Evolutionary conservation across 2,113 vertebrate genomes (phyloP).

Genomic region (Mobula birostris): DNA sequence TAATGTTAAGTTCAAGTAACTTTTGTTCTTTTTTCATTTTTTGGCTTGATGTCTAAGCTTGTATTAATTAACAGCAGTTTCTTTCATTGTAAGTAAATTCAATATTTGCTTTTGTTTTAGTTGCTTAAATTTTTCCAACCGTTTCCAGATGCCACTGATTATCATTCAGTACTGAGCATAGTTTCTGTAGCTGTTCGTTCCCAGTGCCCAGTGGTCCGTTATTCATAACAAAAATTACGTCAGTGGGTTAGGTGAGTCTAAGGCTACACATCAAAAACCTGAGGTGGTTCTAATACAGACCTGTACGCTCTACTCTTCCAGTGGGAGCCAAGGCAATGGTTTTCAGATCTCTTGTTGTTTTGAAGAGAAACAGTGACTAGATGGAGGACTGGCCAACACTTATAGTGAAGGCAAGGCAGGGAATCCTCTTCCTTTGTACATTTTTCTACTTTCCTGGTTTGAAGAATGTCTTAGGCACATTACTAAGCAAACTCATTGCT

Average conservation of each 20-base stretch:
- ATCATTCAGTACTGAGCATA: no score
- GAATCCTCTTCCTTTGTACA: not conserved
- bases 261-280: not conserved
- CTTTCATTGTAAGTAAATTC: no score
- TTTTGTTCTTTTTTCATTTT: no score
- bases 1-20: no score
- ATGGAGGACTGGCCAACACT: not conserved
- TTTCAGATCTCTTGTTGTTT: not conserved
- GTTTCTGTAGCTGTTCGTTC: no score
- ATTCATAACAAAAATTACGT: not conserved
- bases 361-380: not conserved
- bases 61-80: no score
- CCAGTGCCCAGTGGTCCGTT: no score
- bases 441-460: not conserved
- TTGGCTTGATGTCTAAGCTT: no score
- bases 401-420: not conserved
- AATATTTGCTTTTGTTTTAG: no score
- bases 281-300: not conserved
- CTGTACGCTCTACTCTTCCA: not conserved
- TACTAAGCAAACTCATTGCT: not conserved
- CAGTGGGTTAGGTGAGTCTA: not conserved
- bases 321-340: not conserved
- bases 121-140: no score
- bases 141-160: no score
- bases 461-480: not conserved